A percentile compares a stretch with the other conserved stretches of the same genome.
These are phyloP conservation scores for Sebastes melanostomus DNA, from an alignment of 2,797 vertebrate genomes.

Conservation along the genomic window DNA sequence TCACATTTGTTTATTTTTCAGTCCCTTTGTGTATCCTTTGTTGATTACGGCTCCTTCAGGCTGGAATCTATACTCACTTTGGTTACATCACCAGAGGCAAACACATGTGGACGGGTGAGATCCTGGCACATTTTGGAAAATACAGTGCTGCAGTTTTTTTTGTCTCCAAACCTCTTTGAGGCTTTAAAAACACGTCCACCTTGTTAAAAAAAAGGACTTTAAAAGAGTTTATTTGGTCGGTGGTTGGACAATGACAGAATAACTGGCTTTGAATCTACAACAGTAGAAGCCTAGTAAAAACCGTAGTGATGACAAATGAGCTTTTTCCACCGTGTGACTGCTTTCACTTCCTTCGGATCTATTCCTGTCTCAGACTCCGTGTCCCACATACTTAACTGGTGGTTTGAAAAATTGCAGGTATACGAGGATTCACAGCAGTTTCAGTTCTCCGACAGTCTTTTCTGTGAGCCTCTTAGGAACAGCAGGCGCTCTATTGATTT, in stretches of 20 bases:
- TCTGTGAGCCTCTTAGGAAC: neutral
- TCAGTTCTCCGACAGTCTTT: neutral
- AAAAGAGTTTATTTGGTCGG: slow-evolving; percentile 42
- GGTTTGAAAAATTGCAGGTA: slow-evolving; percentile 48
- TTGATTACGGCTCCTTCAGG: slow-evolving; percentile 26
- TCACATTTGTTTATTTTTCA: slow-evolving; percentile 33
- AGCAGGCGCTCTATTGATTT: neutral
- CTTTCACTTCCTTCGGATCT: slow-evolving; percentile 64
- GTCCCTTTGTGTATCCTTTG: slow-evolving; percentile 17
- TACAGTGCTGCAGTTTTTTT: neutral
- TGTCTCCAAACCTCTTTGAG: slow-evolving; percentile 26
- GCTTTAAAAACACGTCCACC: slow-evolving; percentile 14
- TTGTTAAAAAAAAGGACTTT: slow-evolving; percentile 33
- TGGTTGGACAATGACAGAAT: slow-evolving; percentile 52
- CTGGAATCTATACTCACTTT: slow-evolving; percentile 2
- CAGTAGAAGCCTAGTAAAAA: slow-evolving; percentile 36
- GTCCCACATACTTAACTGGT: slow-evolving; percentile 36
- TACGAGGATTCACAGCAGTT: neutral
- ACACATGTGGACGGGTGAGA: slow-evolving; percentile 11
- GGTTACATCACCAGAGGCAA: slow-evolving; percentile 42
- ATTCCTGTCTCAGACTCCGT: slow-evolving; percentile 54
- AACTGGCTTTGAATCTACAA: slow-evolving; percentile 31
- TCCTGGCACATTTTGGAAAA: slow-evolving; percentile 38
- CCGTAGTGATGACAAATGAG: slow-evolving; percentile 58
- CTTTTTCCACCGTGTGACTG: slow-evolving; percentile 63